phyloP scores from a whole-genome alignment of 2,797 vertebrate species.

The Pseudomugil tenellus region DNA sequence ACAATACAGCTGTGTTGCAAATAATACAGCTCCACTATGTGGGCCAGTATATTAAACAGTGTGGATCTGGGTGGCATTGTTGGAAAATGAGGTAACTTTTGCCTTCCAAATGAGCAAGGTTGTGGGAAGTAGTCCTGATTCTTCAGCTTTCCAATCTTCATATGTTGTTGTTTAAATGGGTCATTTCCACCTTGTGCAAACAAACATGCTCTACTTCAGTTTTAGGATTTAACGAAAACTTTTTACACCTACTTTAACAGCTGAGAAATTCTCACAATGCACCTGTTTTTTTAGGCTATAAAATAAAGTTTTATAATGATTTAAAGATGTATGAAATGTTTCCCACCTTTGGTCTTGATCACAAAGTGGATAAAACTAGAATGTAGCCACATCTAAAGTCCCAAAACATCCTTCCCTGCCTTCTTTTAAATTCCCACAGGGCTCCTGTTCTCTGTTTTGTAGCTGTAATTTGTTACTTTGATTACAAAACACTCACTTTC shows the following conservation, averaged over 20 bases:
- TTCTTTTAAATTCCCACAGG: conserved; percentile 6
- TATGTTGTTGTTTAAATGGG: conserved; percentile 56
- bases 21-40: conserved; percentile 43
- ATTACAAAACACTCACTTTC: conserved; percentile 31
- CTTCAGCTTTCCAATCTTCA: conserved; percentile 39
- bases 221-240: conserved; percentile 43
- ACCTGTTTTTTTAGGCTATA: conserved; percentile 18
- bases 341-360: conserved; percentile 15
- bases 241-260: conserved; percentile 17
- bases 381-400: conserved; percentile 4
- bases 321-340: conserved; percentile 37
- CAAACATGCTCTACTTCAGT: conserved; percentile 45
- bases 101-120: conserved; percentile 54
- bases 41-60: conserved; percentile 36
- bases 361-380: not conserved
- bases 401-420: conserved; percentile 6
- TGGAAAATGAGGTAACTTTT: conserved; percentile 63
- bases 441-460: conserved; percentile 7
- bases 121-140: conserved; percentile 45
- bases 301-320: conserved; percentile 11
- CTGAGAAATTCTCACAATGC: conserved; percentile 24
- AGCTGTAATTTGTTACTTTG: conserved; percentile 25
- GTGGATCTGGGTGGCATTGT: conserved; percentile 58
- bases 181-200: conserved; percentile 55
- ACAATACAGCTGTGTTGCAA: conserved; percentile 42